Percentiles rank a stretch among this genome's conserved stretches.
Evolutionary conservation across 1,140 invertebrate genomes (phyloP).

Genomic region (Drosophila bipectinata): DNA sequence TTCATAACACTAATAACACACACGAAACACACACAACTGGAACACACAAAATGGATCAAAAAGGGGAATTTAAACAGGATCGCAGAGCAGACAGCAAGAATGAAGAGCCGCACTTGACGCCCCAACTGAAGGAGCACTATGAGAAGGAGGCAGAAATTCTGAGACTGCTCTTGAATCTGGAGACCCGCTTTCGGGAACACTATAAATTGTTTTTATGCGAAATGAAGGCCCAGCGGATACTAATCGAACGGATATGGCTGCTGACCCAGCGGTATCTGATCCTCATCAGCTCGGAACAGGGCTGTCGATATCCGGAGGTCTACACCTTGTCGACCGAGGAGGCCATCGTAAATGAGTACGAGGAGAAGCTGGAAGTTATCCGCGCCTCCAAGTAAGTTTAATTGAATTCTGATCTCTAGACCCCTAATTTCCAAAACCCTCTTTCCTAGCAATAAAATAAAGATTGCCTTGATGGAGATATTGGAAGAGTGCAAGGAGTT

Average conservation of each 20-base stretch:
- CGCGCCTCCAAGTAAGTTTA: constrained; percentile 50
- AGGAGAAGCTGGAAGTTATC: constrained; percentile 59
- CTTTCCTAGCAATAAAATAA: constrained; percentile 43
- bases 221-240: constrained; percentile 41
- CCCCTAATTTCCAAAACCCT: not conserved
- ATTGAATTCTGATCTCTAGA: not conserved
- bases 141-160: constrained; percentile 55
- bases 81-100: not conserved
- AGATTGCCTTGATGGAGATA: constrained; percentile 30
- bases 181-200: constrained; percentile 31
- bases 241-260: constrained; percentile 60
- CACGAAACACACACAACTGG: constrained; percentile 1
- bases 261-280: constrained; percentile 65
- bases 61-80: not conserved
- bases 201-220: constrained; percentile 57
- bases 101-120: constrained; percentile 54
- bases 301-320: constrained; percentile 64
- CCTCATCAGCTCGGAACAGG: constrained; percentile 57
- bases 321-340: constrained; percentile 69
- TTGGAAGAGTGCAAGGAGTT: constrained; percentile 50
- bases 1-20: constrained; percentile 1
- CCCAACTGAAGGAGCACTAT: constrained; percentile 50
- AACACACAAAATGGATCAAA: constrained; percentile 31
- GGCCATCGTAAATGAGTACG: constrained; percentile 67
- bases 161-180: constrained; percentile 42